Base-by-base conservation (phyloP, 1,140 invertebrate genomes). In the Psilanteris sp. region DNA sequence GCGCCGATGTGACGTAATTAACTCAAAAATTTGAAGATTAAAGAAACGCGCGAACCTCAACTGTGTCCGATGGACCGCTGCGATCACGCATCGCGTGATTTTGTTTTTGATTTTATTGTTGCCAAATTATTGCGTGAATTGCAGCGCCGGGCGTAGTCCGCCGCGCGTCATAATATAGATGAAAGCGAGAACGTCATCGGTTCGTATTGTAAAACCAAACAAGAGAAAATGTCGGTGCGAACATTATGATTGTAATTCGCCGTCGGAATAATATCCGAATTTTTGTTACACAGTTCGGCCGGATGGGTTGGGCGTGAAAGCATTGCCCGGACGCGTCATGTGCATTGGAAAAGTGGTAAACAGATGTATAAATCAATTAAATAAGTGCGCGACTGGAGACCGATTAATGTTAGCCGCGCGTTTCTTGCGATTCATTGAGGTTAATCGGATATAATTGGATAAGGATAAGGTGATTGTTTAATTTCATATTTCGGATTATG, bases 91-190 rank as follows among this genome's bases (percentile, higher is more conserved):
- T 14, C 59, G 16, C 9, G 22, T 68, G 20, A 50, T 55, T 48
- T 55, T 46, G 32, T 68, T 68, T 68, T 57, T n/a, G n/a, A 68
- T 68, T 67, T 55, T 67, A 52, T 54, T 34, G 50, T 48, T 14
- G 52, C 32, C 20, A 68, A n/a, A n/a, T 68, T 67, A 48, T 10
- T 32, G 50, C 41, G 46, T 54, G 37, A 66, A 52, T 64, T 50
- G 43, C 29, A 64, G 6, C 29, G 27, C 20, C n/a, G n/a, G 24
- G 8, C 20, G 48, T 46, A 20, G 36, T 32, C 27, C n/a, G 36
- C 29, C 22, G 20, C 4, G 18, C 29, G 26, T 41, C 36, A 50
- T 64, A 22, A 64, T 64, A 64, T 11, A 41, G 11, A 41, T 31
- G 59, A 50, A 64, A 32, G 46, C 52, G 46, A 43, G 44, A 64